phyloP scores from a whole-genome alignment of 2,113 vertebrate species.

The Phocoena phocoena region DNA sequence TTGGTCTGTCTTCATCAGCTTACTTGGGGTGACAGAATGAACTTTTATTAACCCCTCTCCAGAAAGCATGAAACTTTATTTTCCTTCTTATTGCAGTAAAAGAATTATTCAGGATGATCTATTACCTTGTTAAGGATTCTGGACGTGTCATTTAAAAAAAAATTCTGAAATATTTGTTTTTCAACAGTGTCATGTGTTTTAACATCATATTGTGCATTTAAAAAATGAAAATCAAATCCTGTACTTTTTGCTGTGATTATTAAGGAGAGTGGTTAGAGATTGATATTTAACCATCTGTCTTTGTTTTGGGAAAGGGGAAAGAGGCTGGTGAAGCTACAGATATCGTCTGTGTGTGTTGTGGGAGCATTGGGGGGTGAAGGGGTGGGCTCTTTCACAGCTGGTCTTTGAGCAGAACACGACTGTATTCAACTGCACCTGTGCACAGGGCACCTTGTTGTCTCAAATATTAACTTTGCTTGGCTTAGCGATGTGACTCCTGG shows the following conservation, averaged over 20 bases:
- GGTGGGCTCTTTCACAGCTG: background rate
- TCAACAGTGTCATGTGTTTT: constrained; percentile 25
- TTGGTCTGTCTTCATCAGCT: background rate
- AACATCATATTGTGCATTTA: constrained; percentile 1
- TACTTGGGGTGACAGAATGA: background rate
- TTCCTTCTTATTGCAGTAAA: background rate
- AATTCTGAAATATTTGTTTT: constrained; percentile 38
- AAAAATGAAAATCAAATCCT: constrained; percentile 6
- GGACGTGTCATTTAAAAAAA: background rate
- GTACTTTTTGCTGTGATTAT: background rate
- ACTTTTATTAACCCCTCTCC: background rate
- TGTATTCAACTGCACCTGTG: constrained; percentile 1
- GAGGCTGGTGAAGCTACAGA: background rate
- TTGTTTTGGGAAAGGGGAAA: background rate
- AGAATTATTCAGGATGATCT: background rate
- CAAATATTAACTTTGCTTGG: background rate
- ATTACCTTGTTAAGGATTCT: background rate
- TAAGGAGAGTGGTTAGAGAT: background rate
- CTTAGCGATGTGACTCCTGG: background rate
- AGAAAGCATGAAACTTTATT: background rate
- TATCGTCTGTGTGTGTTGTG: background rate
- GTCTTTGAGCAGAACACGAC: background rate
- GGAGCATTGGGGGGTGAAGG: background rate
- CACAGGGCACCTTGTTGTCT: constrained; percentile 37
- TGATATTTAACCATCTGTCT: constrained; percentile 46